Conservation (phyloP, 2,888 invertebrate genomes). For the Crepidodera aurea region DNA sequence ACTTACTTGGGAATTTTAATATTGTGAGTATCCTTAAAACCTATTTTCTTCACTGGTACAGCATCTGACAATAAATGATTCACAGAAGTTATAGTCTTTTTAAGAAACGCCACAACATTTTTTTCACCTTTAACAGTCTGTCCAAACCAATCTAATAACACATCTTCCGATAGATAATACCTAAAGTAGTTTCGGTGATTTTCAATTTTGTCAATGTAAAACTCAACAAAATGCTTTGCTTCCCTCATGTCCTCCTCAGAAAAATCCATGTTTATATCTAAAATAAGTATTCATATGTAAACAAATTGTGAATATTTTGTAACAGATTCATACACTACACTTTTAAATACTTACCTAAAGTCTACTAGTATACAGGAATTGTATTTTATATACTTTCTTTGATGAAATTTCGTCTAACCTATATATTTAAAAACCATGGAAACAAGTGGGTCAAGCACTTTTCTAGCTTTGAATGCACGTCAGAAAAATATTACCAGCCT, state of each 20-base stretch:
- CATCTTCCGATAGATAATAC: conserved; percentile 56
- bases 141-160: conserved; percentile 72
- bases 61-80: conserved; percentile 52
- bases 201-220: conserved; percentile 57
- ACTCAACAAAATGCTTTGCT: conserved; percentile 53
- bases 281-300: background rate
- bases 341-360: too few relatives aligned
- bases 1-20: conserved; percentile 51
- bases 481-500: background rate
- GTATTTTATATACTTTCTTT: background rate
- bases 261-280: conserved; percentile 37
- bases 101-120: conserved; percentile 67
- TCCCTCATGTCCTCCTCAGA: conserved; percentile 49
- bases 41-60: conserved; percentile 53
- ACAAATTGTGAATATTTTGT: too few relatives aligned
- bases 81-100: conserved; percentile 61
- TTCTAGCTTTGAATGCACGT: background rate
- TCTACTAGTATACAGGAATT: too few relatives aligned
- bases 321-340: too few relatives aligned
- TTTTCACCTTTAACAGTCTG: conserved; percentile 67
- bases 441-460: background rate
- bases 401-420: background rate
- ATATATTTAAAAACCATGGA: background rate
- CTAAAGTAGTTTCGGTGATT: conserved; percentile 52
- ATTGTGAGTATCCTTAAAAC: conserved; percentile 55